Conservation (phyloP, 1,140 invertebrate species). For the Scaptomyza graminum region DNA sequence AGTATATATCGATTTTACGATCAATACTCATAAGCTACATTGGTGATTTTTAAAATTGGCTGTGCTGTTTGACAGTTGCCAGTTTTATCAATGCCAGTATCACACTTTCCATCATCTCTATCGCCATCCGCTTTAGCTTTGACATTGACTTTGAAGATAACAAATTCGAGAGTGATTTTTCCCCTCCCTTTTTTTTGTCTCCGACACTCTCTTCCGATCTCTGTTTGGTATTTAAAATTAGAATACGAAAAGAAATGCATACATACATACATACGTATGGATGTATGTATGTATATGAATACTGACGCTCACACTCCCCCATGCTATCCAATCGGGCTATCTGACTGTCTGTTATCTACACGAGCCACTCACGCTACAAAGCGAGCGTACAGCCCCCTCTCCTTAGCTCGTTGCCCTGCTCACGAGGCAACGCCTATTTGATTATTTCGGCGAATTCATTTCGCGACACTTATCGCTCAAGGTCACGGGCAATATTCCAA, state of each 20-base stretch:
- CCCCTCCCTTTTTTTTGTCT: slow-evolving; percentile 2
- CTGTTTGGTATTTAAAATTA: slow-evolving; percentile 60
- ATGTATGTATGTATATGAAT: not conserved
- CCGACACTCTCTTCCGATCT: not conserved
- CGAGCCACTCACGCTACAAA: slow-evolving; percentile 53
- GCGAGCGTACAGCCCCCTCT: slow-evolving; percentile 9
- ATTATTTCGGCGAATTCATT: slow-evolving; percentile 81
- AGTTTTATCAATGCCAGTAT: slow-evolving; percentile 15
- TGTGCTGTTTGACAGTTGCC: not conserved
- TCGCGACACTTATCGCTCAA: slow-evolving; percentile 80
- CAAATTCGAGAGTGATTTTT: slow-evolving; percentile 33
- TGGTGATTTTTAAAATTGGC: slow-evolving; percentile 43
- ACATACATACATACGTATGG: not conserved
- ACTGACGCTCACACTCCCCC: not conserved
- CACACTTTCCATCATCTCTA: not conserved
- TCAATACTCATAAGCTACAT: slow-evolving; percentile 66
- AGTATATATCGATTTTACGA: slow-evolving; percentile 4
- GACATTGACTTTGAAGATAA: slow-evolving; percentile 79
- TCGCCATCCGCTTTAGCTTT: slow-evolving; percentile 50
- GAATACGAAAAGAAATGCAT: slow-evolving; percentile 25
- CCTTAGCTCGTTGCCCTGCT: not conserved
- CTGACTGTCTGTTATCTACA: slow-evolving; percentile 62
- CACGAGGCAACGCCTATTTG: slow-evolving; percentile 52
- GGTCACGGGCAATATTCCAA: slow-evolving; percentile 80
- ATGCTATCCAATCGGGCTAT: slow-evolving; percentile 16